These are phyloP conservation scores for Psettodes erumei DNA, from an alignment of 2,113 vertebrate species.

Conservation along the genomic window DNA sequence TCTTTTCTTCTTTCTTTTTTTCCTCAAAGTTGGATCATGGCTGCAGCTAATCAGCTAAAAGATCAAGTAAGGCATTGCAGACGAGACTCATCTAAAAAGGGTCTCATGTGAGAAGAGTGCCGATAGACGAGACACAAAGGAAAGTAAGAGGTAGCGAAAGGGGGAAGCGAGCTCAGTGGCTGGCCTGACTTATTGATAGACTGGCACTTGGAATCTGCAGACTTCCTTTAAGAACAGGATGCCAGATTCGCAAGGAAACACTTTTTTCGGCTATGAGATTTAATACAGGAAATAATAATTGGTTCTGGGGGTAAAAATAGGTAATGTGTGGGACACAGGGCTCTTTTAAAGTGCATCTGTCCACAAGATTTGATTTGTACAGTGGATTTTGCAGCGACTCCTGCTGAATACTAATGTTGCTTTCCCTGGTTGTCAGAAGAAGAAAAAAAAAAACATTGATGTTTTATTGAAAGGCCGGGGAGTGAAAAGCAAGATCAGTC, in stretches of 20 bases:
- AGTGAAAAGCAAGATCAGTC: not conserved
- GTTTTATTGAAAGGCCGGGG: not conserved
- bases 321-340: not conserved
- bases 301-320: constrained; percentile 38
- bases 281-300: constrained; percentile 23
- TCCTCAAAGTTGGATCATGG: not conserved
- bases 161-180: constrained; percentile 55
- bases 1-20: not conserved
- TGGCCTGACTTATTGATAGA: constrained; percentile 70
- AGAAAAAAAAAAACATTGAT: not conserved
- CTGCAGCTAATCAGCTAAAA: not conserved
- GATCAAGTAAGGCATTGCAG: not conserved
- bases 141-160: constrained; percentile 58
- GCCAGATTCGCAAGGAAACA: constrained; percentile 32
- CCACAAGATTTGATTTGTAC: not conserved
- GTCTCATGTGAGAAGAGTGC: not conserved
- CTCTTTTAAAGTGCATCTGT: not conserved
- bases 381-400: constrained; percentile 3
- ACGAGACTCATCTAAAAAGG: not conserved
- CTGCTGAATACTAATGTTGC: constrained; percentile 17
- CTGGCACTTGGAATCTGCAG: constrained; percentile 40
- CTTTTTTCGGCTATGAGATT: constrained; percentile 32
- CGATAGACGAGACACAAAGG: constrained; percentile 18
- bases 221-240: constrained; percentile 66
- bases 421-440: not conserved